phyloP scores from a whole-genome alignment of 2,797 vertebrate genomes.

The Odontamblyopus lacepedii region DNA sequence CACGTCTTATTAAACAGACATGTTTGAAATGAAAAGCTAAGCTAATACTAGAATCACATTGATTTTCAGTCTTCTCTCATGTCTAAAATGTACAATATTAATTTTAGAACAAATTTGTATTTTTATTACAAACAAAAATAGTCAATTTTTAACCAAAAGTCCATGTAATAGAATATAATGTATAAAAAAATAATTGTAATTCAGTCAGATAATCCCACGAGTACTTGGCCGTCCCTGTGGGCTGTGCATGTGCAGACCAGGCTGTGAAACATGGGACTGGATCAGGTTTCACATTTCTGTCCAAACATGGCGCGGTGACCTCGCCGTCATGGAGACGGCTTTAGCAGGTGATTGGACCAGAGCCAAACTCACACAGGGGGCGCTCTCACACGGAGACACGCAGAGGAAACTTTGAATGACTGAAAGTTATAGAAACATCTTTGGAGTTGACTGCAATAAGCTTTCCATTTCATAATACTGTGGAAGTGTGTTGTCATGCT shows the following conservation, averaged over 20 bases:
- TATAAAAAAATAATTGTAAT: too few species aligned
- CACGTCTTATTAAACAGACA: too few species aligned
- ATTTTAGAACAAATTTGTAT: too few species aligned
- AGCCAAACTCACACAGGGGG: constrained; percentile 61
- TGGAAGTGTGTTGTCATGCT: neutral
- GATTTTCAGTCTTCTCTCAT: too few species aligned
- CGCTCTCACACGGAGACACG: constrained; percentile 32
- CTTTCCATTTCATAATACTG: neutral
- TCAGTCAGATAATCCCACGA: neutral
- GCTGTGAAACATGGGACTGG: constrained; percentile 32
- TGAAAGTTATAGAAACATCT: neutral
- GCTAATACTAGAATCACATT: too few species aligned
- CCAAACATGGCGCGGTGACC: constrained; percentile 70
- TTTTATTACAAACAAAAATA: too few species aligned
- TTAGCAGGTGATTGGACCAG: constrained; percentile 78
- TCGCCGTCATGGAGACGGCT: constrained; percentile 72
- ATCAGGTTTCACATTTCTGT: constrained; percentile 76
- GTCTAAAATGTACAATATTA: too few species aligned
- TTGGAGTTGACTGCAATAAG: neutral
- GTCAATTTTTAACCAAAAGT: too few species aligned
- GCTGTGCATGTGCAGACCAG: constrained; percentile 13
- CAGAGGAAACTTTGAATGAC: constrained; percentile 27
- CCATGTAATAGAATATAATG: too few species aligned
- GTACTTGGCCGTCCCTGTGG: neutral
- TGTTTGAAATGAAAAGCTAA: too few species aligned